Percentiles rank a stretch among this genome's conserved stretches.
phyloP scores from a whole-genome alignment of 2,113 vertebrate species.

The Myocastor coypus region DNA sequence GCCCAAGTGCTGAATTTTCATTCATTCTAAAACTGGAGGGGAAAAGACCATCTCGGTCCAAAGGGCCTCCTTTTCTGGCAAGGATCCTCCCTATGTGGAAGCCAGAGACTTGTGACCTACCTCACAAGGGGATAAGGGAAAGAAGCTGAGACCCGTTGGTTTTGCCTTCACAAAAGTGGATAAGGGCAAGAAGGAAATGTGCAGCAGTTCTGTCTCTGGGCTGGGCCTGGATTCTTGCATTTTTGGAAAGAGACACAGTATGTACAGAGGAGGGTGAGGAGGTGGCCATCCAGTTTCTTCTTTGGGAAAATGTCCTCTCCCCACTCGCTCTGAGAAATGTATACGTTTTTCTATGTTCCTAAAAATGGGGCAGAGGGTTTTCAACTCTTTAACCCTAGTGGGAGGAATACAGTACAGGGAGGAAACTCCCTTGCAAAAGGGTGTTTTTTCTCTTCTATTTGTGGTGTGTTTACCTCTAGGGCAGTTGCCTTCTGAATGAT shows the following conservation, averaged over 20 bases:
- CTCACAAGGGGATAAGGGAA: background rate
- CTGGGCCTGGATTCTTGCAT: background rate
- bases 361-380: background rate
- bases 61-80: background rate
- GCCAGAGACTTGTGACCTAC: background rate
- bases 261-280: background rate
- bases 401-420: background rate
- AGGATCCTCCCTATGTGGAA: background rate
- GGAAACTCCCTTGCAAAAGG: background rate
- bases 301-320: background rate
- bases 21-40: background rate
- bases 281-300: background rate
- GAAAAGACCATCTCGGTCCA: background rate
- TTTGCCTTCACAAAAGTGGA: background rate
- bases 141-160: background rate
- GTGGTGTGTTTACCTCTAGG: background rate
- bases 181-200: too few species aligned
- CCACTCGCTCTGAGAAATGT: background rate
- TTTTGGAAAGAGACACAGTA: fast-evolving
- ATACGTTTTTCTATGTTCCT: background rate
- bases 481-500: background rate
- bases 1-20: background rate
- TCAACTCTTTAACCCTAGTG: background rate
- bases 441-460: background rate
- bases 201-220: background rate